Evolutionary conservation across 1,140 invertebrate genomes (phyloP), one percentile per base, ranked within the genome.

Genomic region (Hycleus phaleratus): DNA sequence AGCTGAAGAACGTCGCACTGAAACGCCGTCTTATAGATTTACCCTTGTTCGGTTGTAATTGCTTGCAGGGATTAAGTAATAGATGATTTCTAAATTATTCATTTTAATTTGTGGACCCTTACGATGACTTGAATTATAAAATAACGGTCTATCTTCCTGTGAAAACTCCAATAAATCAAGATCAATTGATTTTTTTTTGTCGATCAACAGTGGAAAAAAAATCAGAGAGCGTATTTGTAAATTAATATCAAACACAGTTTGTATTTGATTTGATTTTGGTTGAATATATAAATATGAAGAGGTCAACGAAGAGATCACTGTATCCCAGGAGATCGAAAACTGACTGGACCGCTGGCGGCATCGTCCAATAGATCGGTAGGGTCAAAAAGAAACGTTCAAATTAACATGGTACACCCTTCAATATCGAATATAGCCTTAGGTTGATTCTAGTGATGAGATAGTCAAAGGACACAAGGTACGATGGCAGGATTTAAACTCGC

Each of bases 81-180:
- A 69, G 68, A 65, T 66, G 66, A 64, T 65, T 66, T 66, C 61
- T 70, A 49, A 70, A 70, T 70, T 70, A 70, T 70, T 70, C 68
- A 70, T 64, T 69, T 65, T 63, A 68, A 68, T 68, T 62, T 67
- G 56, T 64, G 56, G 60, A 64, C 61, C 66, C 63, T 63, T 60
- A 39, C 39, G 47, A 52, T 54, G 40, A 59, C 53, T 44, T 58
- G 58, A 54, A 60, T 65, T 59, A 62, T 56, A 58, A 60, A 64
- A 60, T 66, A 56, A 59, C 59, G 18, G 18, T 18, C 18, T 1
- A 56, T 46, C 45, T 47, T 38, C 39, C 52, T 39, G 9, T 42
- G 32, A 32, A 5, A 32, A 32, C 7, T 32, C 7, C 32, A 32
- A 32, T 32, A 32, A 32, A 18, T 18, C 18, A 18, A 32, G 7